Percentiles rank a stretch among this genome's conserved stretches.
phyloP scores from a whole-genome alignment of 2,113 vertebrate genomes.

The Odontesthes bonariensis region DNA sequence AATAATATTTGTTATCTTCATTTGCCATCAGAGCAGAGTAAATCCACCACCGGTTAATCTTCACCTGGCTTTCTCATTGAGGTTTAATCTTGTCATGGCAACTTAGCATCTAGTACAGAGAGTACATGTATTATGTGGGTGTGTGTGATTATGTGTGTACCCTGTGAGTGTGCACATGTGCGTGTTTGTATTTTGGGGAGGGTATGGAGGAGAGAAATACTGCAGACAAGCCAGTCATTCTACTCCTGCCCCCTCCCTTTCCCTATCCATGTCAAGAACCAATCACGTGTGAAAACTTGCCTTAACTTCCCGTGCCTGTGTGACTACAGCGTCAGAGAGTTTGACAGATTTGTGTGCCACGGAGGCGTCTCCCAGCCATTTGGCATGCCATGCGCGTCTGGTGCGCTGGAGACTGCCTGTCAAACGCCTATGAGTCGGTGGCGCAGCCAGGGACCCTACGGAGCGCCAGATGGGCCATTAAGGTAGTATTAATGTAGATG shows the following conservation, averaged over 20 bases:
- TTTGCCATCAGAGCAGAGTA: slow-evolving; percentile 73
- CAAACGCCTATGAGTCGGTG: slow-evolving; percentile 99
- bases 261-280: slow-evolving; percentile 82
- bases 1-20: slow-evolving; percentile 77
- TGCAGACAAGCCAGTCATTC: slow-evolving; percentile 70
- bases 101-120: slow-evolving; percentile 66
- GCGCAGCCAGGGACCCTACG: slow-evolving; percentile 99
- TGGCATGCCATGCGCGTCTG: slow-evolving; percentile 97
- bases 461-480: slow-evolving; percentile 99
- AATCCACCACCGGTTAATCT: slow-evolving; percentile 76
- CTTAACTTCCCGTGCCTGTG: slow-evolving; percentile 87
- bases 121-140: not conserved
- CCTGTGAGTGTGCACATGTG: slow-evolving; percentile 26
- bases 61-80: slow-evolving; percentile 79
- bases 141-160: slow-evolving; percentile 28
- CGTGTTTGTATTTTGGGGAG: slow-evolving; percentile 54
- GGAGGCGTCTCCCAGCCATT: slow-evolving; percentile 97
- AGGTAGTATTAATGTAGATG: slow-evolving; percentile 99
- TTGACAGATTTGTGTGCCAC: slow-evolving; percentile 98
- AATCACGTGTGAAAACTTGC: slow-evolving; percentile 89
- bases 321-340: slow-evolving; percentile 91
- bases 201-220: slow-evolving; percentile 47
- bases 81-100: slow-evolving; percentile 80
- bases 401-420: slow-evolving; percentile 99
- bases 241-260: slow-evolving; percentile 68